Percentiles rank a stretch among this genome's conserved stretches.
Evolutionary conservation across 2,888 invertebrate genomes (phyloP).

Genomic region (Drosophila leonis): DNA sequence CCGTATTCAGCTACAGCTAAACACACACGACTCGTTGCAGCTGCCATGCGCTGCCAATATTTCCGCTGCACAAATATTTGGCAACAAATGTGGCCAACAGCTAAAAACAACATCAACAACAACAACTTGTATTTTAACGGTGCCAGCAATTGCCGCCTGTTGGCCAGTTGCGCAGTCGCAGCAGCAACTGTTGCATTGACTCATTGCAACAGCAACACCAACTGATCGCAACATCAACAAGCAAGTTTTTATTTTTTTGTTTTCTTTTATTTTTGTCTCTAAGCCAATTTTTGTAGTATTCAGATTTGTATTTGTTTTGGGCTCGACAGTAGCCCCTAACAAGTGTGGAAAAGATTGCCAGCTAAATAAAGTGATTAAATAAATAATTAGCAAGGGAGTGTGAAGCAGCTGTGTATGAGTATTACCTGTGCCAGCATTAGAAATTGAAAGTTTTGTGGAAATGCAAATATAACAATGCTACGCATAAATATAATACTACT

Average conservation of each 20-base stretch:
- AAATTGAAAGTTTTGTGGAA: background rate
- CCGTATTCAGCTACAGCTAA: slow-evolving; percentile 19
- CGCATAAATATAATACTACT: background rate
- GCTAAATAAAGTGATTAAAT: slow-evolving; percentile 13
- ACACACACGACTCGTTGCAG: slow-evolving; percentile 16
- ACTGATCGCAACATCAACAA: slow-evolving; percentile 29
- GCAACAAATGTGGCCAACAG: slow-evolving; percentile 52
- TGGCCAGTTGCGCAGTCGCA: slow-evolving; percentile 57
- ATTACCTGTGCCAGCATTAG: background rate
- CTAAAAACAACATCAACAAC: slow-evolving; percentile 11
- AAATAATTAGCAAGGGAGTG: slow-evolving; percentile 39
- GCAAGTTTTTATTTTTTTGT: slow-evolving; percentile 33
- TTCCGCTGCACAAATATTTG: slow-evolving; percentile 70
- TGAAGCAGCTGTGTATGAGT: slow-evolving; percentile 17
- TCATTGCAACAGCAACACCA: slow-evolving; percentile 54
- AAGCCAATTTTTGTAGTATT: slow-evolving; percentile 16
- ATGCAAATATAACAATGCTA: background rate
- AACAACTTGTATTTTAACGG: slow-evolving; percentile 16
- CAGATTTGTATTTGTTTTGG: slow-evolving; percentile 52
- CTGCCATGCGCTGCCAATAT: slow-evolving; percentile 42
- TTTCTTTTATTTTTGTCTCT: slow-evolving; percentile 11
- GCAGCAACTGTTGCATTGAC: slow-evolving; percentile 48
- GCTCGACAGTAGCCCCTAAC: slow-evolving; percentile 25
- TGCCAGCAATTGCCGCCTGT: slow-evolving; percentile 37
- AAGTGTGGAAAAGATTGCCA: slow-evolving; percentile 25